phyloP scores from a whole-genome alignment of 2,113 vertebrate species.

The Peromyscus californicus region DNA sequence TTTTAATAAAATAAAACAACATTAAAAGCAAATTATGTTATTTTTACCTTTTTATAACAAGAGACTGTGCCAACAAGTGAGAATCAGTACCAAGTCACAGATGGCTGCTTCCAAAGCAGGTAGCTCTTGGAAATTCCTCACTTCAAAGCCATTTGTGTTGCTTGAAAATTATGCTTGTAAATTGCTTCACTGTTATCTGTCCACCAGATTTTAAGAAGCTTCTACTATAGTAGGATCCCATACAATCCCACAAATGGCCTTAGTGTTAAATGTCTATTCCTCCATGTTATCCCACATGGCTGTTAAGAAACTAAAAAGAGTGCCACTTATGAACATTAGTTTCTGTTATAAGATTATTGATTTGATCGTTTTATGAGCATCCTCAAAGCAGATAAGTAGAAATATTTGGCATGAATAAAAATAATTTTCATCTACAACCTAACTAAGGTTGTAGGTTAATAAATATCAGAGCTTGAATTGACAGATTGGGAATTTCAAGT shows the following conservation, averaged over 20 bases:
- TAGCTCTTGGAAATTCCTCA: not conserved
- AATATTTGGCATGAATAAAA: not conserved
- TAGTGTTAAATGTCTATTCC: too few relatives aligned
- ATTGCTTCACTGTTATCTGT: not conserved
- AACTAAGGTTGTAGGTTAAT: slow-evolving; percentile 1
- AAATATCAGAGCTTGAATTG: not conserved
- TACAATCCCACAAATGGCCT: too few relatives aligned
- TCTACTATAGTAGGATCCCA: too few relatives aligned
- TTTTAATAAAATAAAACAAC: not conserved
- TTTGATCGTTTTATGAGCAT: slow-evolving; percentile 12
- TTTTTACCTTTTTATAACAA: not conserved
- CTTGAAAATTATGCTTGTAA: slow-evolving; percentile 11
- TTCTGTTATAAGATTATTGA: not conserved
- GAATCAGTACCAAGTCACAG: not conserved
- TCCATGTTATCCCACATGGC: not conserved
- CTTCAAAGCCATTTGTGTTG: not conserved
- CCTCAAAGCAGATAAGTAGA: slow-evolving; percentile 2
- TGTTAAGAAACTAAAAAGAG: not conserved
- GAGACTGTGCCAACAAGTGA: not conserved
- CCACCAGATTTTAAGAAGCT: not conserved
- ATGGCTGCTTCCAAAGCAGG: not conserved
- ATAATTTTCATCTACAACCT: slow-evolving; percentile 19
- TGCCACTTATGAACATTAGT: not conserved
- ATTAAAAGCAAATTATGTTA: slow-evolving; percentile 5
- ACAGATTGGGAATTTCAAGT: not conserved